Evolutionary conservation across 1,140 invertebrate genomes (phyloP), one percentile per base, ranked within the genome.

Genomic region (Trachymyrmex cornetzi): DNA sequence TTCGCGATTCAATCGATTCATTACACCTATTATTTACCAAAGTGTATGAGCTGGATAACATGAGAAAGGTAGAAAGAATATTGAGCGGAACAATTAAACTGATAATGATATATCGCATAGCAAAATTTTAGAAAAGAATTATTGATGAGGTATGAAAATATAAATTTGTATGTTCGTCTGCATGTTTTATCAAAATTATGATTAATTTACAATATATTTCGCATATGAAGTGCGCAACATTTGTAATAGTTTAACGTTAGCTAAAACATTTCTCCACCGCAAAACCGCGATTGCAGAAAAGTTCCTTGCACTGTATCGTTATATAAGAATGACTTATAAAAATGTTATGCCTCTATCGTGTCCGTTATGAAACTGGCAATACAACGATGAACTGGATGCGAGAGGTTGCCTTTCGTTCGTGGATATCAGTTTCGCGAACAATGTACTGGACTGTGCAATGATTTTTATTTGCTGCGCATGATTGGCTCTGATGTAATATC

Each of bases 371-470:
- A 80, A 81, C 79, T 27, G 34, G 6, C 16, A 30, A 59, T 71
- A 81, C 64, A 22, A 27, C 48, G 50, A 81, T 27, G 79, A 69
- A 81, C 64, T 57, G 63, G 22, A 24, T 14, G 48, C 79, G 50
- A 81, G 64, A 81, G 24, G 16, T 81, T 57, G 79, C 64, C 79
- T 71, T 71, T 81, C 50, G 48, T 44, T 71, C 22, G 30, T 71
- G 66, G 50, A 71, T 81, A 71, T 81, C 79, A 81, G 66, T 27
- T 71, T 81, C 48, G 22, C 53, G 66, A 71, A 81, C 34, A 81
- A 81, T 69, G 30, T 22, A 24, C 38, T 34, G 27, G 48, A 69
- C 14, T 22, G 24, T 27, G 44, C 24, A n/a, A 19, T 14, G 30
- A 27, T 14, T 71, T 71, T 71, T 81, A 44, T 22, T 71, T 55